Evolutionary conservation across 2,888 invertebrate genomes (phyloP).

Genomic region (Hyles lineata): DNA sequence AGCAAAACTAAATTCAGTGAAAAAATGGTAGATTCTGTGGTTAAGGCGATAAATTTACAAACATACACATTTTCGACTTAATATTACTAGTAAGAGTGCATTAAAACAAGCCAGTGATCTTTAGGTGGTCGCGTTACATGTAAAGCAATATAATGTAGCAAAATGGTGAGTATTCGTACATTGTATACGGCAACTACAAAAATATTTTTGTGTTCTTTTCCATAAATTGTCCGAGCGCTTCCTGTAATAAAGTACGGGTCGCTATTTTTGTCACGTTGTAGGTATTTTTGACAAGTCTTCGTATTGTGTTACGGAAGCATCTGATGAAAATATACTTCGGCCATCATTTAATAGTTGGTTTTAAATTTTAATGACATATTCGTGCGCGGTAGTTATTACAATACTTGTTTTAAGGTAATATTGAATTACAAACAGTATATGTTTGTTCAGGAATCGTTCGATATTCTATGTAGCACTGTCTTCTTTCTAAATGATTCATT

Average conservation of each 20-base stretch:
- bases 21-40: too few species aligned
- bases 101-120: constrained; percentile 59
- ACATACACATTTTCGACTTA: too few species aligned
- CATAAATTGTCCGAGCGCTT: constrained; percentile 1
- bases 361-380: neutral
- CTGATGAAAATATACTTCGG: neutral
- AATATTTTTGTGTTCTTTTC: neutral
- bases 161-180: constrained; percentile 71
- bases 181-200: constrained; percentile 63
- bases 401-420: too few species aligned
- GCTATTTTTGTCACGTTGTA: constrained; percentile 5
- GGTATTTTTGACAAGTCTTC: neutral
- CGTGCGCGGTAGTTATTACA: neutral
- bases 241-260: constrained; percentile 8
- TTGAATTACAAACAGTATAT: too few species aligned
- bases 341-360: neutral
- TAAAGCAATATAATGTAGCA: constrained; percentile 66
- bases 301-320: constrained; percentile 5
- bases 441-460: too few species aligned
- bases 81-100: constrained; percentile 30
- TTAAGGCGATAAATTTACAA: too few species aligned
- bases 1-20: too few species aligned
- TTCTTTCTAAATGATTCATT: too few species aligned
- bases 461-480: too few species aligned
- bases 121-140: constrained; percentile 56